Evolutionary conservation across 2,888 invertebrate species (phyloP).

Genomic region (Aphidius colemani): DNA sequence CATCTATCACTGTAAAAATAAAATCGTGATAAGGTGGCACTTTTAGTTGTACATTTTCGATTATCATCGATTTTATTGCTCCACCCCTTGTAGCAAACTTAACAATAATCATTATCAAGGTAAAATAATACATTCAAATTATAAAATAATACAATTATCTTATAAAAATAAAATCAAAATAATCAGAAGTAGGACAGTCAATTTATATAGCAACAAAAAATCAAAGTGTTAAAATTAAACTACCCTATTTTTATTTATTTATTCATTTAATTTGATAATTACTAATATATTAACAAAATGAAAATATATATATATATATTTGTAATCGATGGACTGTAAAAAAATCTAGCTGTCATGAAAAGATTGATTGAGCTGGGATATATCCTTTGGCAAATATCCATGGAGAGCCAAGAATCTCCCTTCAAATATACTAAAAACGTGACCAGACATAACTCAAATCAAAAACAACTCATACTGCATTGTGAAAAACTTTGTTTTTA

Average conservation of each 20-base stretch:
- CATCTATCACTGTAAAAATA: conserved; percentile 52
- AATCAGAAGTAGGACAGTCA: not conserved
- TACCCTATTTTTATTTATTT: no score
- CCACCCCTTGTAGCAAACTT: conserved; percentile 10
- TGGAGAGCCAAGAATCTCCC: conserved; percentile 7
- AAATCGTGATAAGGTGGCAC: conserved; percentile 47
- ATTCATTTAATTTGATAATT: no score
- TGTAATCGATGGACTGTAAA: conserved; percentile 16
- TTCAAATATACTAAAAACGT: conserved; percentile 52
- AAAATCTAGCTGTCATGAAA: conserved; percentile 25
- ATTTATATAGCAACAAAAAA: conserved; percentile 17
- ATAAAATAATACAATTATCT: no score
- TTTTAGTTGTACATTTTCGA: conserved; percentile 44
- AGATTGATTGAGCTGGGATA: conserved; percentile 49
- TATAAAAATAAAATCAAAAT: no score
- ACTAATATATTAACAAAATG: no score
- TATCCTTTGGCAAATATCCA: conserved; percentile 7
- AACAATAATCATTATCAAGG: no score
- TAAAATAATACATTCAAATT: no score
- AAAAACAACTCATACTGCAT: no score
- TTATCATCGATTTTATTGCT: conserved; percentile 33
- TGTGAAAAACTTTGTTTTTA: conserved; percentile 24
- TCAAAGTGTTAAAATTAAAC: not conserved
- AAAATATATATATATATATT: no score
- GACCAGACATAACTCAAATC: conserved; percentile 49